Evolutionary conservation across 2,113 vertebrate genomes (phyloP).

Genomic region (Pachyramphus minor): DNA sequence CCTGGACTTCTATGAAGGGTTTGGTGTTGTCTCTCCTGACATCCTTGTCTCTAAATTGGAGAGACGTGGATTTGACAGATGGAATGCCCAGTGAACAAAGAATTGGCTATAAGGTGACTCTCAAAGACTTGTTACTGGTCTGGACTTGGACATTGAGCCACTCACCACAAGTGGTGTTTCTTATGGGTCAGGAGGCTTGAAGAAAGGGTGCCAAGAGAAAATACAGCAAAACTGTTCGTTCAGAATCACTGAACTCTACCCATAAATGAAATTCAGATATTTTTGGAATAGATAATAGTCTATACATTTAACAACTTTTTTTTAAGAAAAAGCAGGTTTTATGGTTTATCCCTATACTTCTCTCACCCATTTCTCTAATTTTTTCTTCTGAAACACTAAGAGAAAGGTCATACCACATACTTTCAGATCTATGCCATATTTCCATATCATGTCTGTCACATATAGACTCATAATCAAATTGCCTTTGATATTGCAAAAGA

Average conservation of each 20-base stretch:
- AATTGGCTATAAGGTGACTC: not conserved
- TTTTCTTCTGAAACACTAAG: not conserved
- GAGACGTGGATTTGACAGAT: not conserved
- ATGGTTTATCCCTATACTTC: not conserved
- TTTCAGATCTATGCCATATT: not conserved
- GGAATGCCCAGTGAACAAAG: not conserved
- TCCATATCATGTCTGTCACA: not conserved
- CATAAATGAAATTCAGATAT: not conserved
- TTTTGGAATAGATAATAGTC: accelerated
- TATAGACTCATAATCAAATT: not conserved
- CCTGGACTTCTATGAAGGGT: not conserved
- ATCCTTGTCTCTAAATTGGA: not conserved
- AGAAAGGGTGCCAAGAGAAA: not conserved
- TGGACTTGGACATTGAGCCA: no score
- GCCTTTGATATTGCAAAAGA: not conserved
- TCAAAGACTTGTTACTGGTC: not conserved
- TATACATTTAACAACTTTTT: not conserved
- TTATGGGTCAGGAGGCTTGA: not conserved
- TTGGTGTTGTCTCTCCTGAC: not conserved
- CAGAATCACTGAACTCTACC: not conserved
- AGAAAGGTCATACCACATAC: not conserved
- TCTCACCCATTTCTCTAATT: not conserved
- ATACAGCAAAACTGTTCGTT: not conserved
- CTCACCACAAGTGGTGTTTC: not conserved
- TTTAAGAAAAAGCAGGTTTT: not conserved